These are phyloP conservation scores for Biston stratarius DNA, from an alignment of 2,888 invertebrate species.

Conservation along the genomic window DNA sequence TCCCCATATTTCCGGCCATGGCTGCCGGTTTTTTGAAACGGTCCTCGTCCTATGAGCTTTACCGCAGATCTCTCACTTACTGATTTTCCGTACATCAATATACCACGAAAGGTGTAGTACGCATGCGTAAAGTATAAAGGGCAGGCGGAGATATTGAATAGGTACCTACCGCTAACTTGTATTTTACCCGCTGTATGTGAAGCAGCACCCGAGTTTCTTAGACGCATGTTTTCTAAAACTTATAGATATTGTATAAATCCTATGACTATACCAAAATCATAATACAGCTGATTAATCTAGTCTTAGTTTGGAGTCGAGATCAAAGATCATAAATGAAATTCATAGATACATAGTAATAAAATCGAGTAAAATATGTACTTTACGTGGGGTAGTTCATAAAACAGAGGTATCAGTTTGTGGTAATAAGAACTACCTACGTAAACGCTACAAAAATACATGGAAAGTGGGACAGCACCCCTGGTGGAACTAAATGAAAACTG, in stretches of 20 bases:
- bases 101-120: conserved; percentile 58
- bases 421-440: too few species aligned
- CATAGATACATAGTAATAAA: too few species aligned
- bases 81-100: conserved; percentile 84
- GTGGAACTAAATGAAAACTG: too few species aligned
- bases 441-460: too few species aligned
- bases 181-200: background rate
- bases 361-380: too few species aligned
- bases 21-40: conserved; percentile 78
- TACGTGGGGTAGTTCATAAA: too few species aligned
- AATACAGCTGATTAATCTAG: too few species aligned
- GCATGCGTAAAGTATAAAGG: conserved; percentile 72
- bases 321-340: too few species aligned
- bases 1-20: conserved; percentile 92
- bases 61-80: conserved; percentile 79
- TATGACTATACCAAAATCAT: too few species aligned
- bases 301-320: too few species aligned
- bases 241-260: background rate
- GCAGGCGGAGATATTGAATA: conserved; percentile 40
- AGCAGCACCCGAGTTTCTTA: conserved; percentile 6
- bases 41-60: conserved; percentile 78
- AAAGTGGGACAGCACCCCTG: too few species aligned
- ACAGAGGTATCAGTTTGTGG: too few species aligned
- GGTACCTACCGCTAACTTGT: conserved; percentile 13
- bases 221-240: background rate